These are phyloP conservation scores for Phycodurus eques DNA, from an alignment of 2,113 vertebrate genomes.

Conservation along the genomic window DNA sequence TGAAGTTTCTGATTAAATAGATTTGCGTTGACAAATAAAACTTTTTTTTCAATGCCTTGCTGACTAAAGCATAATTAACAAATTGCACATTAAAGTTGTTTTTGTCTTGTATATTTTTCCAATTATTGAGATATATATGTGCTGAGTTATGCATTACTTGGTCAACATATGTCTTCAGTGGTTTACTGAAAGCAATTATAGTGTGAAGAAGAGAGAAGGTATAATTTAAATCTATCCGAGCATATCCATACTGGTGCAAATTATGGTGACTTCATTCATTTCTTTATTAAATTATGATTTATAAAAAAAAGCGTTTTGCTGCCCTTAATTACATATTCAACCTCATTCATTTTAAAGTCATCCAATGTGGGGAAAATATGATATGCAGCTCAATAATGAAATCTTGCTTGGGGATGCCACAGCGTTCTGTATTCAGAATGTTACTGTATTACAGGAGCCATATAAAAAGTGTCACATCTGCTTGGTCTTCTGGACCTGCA, in stretches of 20 bases:
- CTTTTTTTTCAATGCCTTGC: not conserved
- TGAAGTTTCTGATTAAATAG: conserved; percentile 41
- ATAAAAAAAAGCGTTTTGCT: conserved; percentile 43
- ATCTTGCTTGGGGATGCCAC: conserved; percentile 3
- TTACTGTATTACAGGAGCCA: conserved; percentile 14
- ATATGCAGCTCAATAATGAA: conserved; percentile 20
- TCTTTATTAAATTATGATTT: conserved; percentile 57
- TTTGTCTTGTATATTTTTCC: conserved; percentile 9
- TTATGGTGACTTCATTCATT: conserved; percentile 53
- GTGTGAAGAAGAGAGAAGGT: conserved; percentile 50
- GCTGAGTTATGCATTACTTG: conserved; percentile 35
- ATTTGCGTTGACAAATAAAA: conserved; percentile 38
- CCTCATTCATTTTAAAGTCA: conserved; percentile 14
- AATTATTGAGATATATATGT: conserved; percentile 29
- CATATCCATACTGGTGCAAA: conserved; percentile 55
- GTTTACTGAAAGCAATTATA: conserved; percentile 48
- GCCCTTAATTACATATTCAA: conserved; percentile 38
- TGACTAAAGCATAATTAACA: conserved; percentile 8
- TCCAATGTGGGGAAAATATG: conserved; percentile 8
- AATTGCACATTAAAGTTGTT: not conserved
- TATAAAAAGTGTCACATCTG: not conserved
- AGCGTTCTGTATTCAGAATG: conserved; percentile 9
- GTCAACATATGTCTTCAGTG: conserved; percentile 26
- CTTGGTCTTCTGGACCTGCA: not conserved
- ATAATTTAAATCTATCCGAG: conserved; percentile 57